phyloP scores from a whole-genome alignment of 2,113 vertebrate genomes.

The Chionomys nivalis region DNA sequence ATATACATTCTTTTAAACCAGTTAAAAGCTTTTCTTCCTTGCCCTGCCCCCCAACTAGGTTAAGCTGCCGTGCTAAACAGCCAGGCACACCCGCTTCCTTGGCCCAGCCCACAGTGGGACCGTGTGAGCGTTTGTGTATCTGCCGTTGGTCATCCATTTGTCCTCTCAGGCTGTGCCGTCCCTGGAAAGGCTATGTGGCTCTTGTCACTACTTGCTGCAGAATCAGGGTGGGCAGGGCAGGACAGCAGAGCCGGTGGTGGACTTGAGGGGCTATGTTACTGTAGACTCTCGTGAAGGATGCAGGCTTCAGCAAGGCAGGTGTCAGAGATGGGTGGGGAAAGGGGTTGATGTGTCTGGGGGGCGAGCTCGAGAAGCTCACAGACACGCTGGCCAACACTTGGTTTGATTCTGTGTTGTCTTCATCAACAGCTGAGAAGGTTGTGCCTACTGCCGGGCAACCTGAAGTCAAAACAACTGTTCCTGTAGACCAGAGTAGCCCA shows the following conservation, averaged over 20 bases:
- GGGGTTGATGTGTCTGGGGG: not conserved
- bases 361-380: accelerated
- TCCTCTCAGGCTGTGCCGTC: not conserved
- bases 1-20: not conserved
- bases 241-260: not conserved
- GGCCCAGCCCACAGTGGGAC: not conserved
- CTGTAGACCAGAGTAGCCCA: accelerated
- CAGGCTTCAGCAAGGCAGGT: not conserved
- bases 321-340: not conserved
- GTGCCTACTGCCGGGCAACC: accelerated
- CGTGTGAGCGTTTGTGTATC: not conserved
- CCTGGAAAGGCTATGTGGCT: not conserved
- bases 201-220: not conserved
- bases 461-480: accelerated
- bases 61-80: not conserved
- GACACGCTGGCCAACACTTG: not conserved
- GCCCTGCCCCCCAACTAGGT: not conserved
- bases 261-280: accelerated
- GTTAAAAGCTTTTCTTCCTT: not conserved
- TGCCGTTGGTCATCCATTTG: too few species aligned
- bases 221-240: not conserved
- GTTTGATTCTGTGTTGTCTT: constrained; percentile 37
- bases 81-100: not conserved
- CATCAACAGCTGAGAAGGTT: accelerated
- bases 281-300: not conserved